Base-by-base conservation (phyloP, 2,888 invertebrate species). In the Ametastegia equiseti region DNA sequence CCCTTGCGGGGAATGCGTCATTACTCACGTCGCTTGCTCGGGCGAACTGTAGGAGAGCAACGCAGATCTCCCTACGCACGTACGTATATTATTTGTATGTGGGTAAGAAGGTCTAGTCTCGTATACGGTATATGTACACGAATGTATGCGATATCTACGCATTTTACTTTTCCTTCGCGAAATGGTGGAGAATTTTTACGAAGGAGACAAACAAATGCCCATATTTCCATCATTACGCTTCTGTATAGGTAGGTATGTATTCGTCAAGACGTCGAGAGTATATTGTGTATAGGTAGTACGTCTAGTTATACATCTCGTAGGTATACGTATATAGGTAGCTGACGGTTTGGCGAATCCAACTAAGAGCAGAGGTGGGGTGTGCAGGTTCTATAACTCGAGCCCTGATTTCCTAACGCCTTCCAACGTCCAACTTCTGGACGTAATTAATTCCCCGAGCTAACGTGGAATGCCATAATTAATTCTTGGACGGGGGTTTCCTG, bases 401-500 rank as follows among this genome's bases (percentile, higher is more conserved):
- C 78, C 60, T 87, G 88, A 88, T 88, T 88, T 88, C n/a, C 88
- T 86, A 88, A 87, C 88, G 86, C 87, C 85, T 86, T 88, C 86
- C 86, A 87, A 87, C 89, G 89, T 89, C 89, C 88, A 90, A 91
- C 91, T 91, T 90, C 89, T 89, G 89, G 90, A 89, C 90, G 90
- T 91, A 91, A 91, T 91, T 91, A 91, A 91, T 90, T 91, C 89
- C n/a, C 89, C 87, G 89, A 88, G 90, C 89, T 90, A 90, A 90
- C 90, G 89, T 87, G 91, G 91, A 91, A 91, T 91, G 91, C 91
- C 89, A 91, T 91, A 91, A 91, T 91, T 91, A 91, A 91, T 91
- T 91, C 89, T 88, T 88, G 87, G 87, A 88, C 86, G 75, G 71
- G 82, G 60, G 82, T 63, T 63, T 60, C 79, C 39, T 84, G 84